These are phyloP conservation scores for Spisula solida DNA, from an alignment of 2,888 invertebrate genomes.

Conservation along the genomic window DNA sequence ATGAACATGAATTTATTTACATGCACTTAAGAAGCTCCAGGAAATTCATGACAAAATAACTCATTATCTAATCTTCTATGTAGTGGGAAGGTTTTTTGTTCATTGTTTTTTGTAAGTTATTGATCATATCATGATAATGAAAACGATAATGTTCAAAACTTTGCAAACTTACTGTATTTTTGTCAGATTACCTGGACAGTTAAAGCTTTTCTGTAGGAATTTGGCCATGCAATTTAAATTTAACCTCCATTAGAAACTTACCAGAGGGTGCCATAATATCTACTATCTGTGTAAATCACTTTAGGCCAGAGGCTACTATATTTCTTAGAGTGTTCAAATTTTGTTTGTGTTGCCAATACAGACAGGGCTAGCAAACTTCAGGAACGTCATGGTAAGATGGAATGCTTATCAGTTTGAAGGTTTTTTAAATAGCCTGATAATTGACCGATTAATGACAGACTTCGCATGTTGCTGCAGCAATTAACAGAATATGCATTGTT, in stretches of 20 bases:
- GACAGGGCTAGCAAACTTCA: not conserved
- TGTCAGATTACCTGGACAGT: not conserved
- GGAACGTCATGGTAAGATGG: not conserved
- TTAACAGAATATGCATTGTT: not conserved
- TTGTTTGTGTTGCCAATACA: slow-evolving; percentile 20
- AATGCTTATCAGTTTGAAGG: slow-evolving; percentile 9
- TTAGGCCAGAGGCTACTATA: not conserved
- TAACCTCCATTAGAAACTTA: not conserved
- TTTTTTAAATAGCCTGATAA: not conserved
- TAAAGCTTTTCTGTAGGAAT: not conserved
- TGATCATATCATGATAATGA: not conserved
- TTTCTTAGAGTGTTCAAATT: not conserved
- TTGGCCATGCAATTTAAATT: not conserved
- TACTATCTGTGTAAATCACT: not conserved
- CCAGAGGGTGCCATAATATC: slow-evolving; percentile 19
- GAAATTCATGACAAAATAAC: not conserved
- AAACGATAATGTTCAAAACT: not conserved
- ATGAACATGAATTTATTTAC: not conserved
- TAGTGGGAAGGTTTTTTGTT: not conserved
- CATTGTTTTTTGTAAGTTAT: not conserved
- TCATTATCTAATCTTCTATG: not conserved
- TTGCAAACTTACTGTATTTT: not conserved
- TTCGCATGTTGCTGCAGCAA: not conserved
- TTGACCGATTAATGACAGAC: not conserved
- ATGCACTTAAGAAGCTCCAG: slow-evolving; percentile 2